Base-by-base conservation (phyloP, 2,797 vertebrate genomes). In the Ctenopoma multispine region DNA sequence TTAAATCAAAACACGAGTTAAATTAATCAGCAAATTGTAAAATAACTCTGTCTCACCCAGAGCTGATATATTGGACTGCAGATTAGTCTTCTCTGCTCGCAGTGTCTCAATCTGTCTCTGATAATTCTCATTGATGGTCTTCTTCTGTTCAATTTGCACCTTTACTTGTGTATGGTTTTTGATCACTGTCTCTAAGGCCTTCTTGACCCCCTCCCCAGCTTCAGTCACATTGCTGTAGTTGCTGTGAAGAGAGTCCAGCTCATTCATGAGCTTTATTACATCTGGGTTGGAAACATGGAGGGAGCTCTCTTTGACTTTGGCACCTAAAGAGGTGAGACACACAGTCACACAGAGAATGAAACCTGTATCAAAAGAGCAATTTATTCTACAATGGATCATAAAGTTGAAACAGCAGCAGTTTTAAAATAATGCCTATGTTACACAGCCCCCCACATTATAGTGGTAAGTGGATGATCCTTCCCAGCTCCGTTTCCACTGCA, bases 151-250 rank as follows among this genome's bases (percentile, higher is more conserved):
- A 0, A 67, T 55, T 61, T 77, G 29, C n/a, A 18, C 12, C 29
- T 83, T 72, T 1, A 76, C 0, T 18, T 63, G 1, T 10, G 29
- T 2, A 5, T 86, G 57, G 6, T 43, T 21, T 21, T 73, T 57
- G 12, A 51, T 1, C 0, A 47, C 84, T 0, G 1, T 64, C 7
- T 84, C 18, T 24, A 88, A 49, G 0, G 12, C 12, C 0, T 15
- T 55, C 67, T 77, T 71, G 34, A 62, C 79, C 38, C 82, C 51
- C 9, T 85, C 54, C 50, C 51, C 44, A 0, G 76, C 85, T 48
- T 73, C 0, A 0, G 80, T 70, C 51, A 85, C 54, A 4, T 75
- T 47, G 3, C 75, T 90, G 76, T 88, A 57, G 65, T 89, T 87
- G 67, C 71, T 29, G 1, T 8, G 60, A 47, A 90, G 86, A 36